Percentiles rank a stretch among this genome's conserved stretches.
phyloP scores from a whole-genome alignment of 2,888 invertebrate genomes.

The Cosmia trapezina region DNA sequence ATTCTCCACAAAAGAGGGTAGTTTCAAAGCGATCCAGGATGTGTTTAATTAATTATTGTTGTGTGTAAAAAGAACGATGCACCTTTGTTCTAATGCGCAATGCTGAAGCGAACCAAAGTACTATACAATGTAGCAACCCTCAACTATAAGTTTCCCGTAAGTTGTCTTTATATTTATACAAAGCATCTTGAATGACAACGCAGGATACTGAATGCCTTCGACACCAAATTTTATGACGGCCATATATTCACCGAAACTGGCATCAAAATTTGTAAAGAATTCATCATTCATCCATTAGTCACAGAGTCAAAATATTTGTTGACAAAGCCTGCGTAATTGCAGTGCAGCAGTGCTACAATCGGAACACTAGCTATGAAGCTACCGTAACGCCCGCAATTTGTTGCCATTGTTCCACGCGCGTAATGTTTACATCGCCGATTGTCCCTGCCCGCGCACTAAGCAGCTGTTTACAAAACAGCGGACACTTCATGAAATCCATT shows the following conservation, averaged over 20 bases:
- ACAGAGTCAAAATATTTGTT: constrained; percentile 88
- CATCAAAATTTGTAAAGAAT: constrained; percentile 88
- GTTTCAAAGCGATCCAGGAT: constrained; percentile 52
- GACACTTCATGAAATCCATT: constrained; percentile 82
- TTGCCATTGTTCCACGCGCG: constrained; percentile 85
- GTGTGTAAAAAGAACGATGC: constrained; percentile 35
- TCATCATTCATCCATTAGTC: constrained; percentile 90
- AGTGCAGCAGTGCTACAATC: constrained; percentile 87
- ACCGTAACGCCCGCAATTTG: constrained; percentile 90
- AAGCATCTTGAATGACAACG: constrained; percentile 85
- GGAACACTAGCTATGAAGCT: constrained; percentile 89
- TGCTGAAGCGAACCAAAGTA: constrained; percentile 73
- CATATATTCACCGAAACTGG: constrained; percentile 87
- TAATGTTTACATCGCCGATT: constrained; percentile 88
- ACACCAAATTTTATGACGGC: constrained; percentile 86
- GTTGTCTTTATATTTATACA: constrained; percentile 79
- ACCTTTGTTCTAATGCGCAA: constrained; percentile 63
- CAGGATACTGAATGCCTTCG: constrained; percentile 83
- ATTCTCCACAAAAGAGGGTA: constrained; percentile 52
- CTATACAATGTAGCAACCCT: constrained; percentile 73
- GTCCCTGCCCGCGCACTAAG: constrained; percentile 86
- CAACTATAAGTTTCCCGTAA: constrained; percentile 84
- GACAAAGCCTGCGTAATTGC: constrained; percentile 88
- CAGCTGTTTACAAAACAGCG: constrained; percentile 87
- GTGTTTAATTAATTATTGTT: constrained; percentile 49